These are phyloP conservation scores for Lepus timidus DNA, from an alignment of 2,113 vertebrate species.

Conservation along the genomic window DNA sequence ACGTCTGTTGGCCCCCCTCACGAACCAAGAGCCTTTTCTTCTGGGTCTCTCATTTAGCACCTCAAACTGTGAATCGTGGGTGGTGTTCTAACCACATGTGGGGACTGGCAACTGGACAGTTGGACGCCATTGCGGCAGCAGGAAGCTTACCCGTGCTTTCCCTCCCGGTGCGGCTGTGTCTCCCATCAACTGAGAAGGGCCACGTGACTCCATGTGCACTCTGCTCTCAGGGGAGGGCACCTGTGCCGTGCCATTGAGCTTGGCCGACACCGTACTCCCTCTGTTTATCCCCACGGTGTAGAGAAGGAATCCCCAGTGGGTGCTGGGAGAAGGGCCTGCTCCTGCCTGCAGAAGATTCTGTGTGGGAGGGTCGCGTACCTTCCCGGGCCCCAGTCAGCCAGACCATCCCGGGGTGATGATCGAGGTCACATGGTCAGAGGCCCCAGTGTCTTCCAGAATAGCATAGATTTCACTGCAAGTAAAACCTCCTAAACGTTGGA, in stretches of 20 bases:
- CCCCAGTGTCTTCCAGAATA: no score
- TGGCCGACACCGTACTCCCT: background rate
- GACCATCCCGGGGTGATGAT: background rate
- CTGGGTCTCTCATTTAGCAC: fast-evolving
- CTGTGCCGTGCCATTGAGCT: fast-evolving
- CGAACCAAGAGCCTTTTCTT: background rate
- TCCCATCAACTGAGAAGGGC: background rate
- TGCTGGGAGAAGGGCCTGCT: fast-evolving
- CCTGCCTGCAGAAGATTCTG: fast-evolving
- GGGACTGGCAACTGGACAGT: background rate
- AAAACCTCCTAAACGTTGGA: background rate
- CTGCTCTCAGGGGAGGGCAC: background rate
- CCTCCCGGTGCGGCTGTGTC: background rate
- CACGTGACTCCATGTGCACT: background rate
- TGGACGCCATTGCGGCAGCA: background rate
- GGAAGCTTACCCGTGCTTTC: background rate
- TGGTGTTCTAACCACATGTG: fast-evolving
- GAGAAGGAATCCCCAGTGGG: background rate
- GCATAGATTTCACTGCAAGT: background rate
- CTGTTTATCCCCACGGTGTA: background rate
- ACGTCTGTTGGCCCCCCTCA: no score
- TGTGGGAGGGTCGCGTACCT: fast-evolving
- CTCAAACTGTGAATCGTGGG: background rate
- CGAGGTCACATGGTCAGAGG: background rate
- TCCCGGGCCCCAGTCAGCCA: background rate